Base-by-base conservation (phyloP, 2,888 invertebrate species). In the Nomada ruficornis region DNA sequence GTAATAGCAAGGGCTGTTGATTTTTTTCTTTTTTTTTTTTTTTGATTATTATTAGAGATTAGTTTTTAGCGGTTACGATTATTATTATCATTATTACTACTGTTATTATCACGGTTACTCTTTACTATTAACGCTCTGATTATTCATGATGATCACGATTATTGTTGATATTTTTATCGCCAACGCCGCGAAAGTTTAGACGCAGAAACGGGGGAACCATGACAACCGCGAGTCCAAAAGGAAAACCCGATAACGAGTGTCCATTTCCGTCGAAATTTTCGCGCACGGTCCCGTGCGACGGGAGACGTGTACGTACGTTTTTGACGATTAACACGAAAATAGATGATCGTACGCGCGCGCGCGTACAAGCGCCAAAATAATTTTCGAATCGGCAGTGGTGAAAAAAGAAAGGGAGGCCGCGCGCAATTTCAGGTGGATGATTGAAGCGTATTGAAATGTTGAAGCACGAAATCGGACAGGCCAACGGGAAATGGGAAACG, bases 121-220 rank as follows among this genome's bases (percentile, higher is more conserved):
- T 52, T 74, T 70, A 84, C 54, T 77, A 85, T 50, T 54, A 55
- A 29, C 29, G 65, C 65, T 57, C 47, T 70, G 69, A 42, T 54
- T 67, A 63, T 81, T 60, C 13, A 64, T 29, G 18, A 77, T 68
- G 57, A 70, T 77, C 69, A 47, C 36, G 26, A 57, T 72, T 68
- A 72, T 63, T 62, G 74, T 75, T 75, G 80, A 70, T 75, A 70
- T 44, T 78, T 67, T 82, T 52, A 72, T 69, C 67, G 80, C 67
- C 83, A 89, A 83, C 73, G 82, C 63, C 65, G 74, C 79, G 36
- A 64, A 71, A 80, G 74, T 65, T 82, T 82, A 67, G 85, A 76
- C 69, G 80, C 84, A 54, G 11, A 88, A 89, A 88, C 87, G 87
- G 89, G 89, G 88, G 87, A 91, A 90, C 91, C 92, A 91, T 92